Conservation (phyloP, 2,888 invertebrate species). For the Dexiosoma caninum region DNA sequence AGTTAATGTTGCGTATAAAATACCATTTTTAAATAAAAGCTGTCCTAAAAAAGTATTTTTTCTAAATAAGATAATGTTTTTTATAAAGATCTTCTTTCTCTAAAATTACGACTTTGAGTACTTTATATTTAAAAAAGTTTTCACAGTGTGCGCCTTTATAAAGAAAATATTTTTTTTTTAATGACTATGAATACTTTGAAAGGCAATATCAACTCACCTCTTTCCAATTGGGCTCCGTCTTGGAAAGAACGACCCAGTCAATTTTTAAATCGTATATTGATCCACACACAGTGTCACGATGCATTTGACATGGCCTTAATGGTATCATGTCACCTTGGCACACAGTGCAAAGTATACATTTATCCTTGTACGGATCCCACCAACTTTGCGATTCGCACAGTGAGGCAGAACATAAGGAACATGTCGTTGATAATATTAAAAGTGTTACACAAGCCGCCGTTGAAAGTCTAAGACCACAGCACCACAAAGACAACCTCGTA, state of each 20-base stretch:
- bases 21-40: not conserved
- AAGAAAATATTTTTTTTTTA: not conserved
- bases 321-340: constrained; percentile 84
- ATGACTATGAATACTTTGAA: too few relatives aligned
- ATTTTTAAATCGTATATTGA: constrained; percentile 83
- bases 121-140: not conserved
- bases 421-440: constrained; percentile 72
- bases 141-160: not conserved
- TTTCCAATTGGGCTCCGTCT: constrained; percentile 78
- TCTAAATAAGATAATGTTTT: not conserved
- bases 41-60: not conserved
- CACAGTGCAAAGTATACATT: constrained; percentile 84
- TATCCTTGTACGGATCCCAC: constrained; percentile 83
- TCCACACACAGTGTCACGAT: constrained; percentile 87
- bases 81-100: not conserved
- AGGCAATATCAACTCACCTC: constrained; percentile 71
- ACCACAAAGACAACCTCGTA: constrained; percentile 11
- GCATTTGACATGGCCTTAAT: constrained; percentile 85
- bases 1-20: not conserved
- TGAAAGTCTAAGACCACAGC: constrained; percentile 37
- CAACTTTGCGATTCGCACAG: constrained; percentile 82
- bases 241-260: constrained; percentile 80
- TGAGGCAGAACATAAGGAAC: constrained; percentile 73
- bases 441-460: constrained; percentile 68
- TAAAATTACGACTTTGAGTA: too few relatives aligned